phyloP scores from a whole-genome alignment of 2,888 invertebrate genomes.

The Nipponacmea schrenckii region DNA sequence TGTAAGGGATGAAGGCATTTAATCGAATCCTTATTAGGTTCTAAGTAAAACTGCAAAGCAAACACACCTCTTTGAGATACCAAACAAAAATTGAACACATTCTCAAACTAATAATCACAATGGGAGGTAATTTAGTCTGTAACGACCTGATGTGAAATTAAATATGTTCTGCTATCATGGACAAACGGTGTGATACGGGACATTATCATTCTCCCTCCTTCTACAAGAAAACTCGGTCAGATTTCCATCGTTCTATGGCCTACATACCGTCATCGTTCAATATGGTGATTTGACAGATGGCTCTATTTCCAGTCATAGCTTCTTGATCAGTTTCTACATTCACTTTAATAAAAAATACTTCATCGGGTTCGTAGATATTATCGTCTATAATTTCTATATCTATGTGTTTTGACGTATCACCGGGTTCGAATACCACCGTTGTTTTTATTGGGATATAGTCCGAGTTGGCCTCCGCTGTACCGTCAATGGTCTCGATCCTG shows the following conservation, averaged over 20 bases:
- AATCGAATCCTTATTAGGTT: too few species aligned
- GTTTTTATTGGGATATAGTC: constrained; percentile 72
- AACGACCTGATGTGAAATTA: too few species aligned
- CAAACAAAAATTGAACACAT: too few species aligned
- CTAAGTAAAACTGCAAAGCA: too few species aligned
- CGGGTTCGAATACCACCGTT: constrained; percentile 71
- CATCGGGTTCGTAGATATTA: constrained; percentile 74
- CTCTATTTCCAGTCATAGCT: constrained; percentile 70
- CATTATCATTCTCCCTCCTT: too few species aligned
- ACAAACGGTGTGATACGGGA: background rate
- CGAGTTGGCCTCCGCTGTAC: constrained; percentile 71
- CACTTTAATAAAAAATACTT: constrained; percentile 74
- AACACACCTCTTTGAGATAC: too few species aligned
- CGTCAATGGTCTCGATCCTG: constrained; percentile 73
- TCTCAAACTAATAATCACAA: too few species aligned
- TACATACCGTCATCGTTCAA: constrained; percentile 73
- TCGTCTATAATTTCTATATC: constrained; percentile 72
- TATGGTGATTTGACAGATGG: constrained; percentile 73
- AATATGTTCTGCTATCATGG: too few species aligned
- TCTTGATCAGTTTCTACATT: constrained; percentile 52
- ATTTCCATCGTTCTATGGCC: too few species aligned
- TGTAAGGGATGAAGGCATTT: too few species aligned
- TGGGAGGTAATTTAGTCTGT: too few species aligned
- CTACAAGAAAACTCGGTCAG: too few species aligned
- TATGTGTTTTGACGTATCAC: constrained; percentile 70